Conservation (phyloP, 2,113 vertebrate species). For the Rhodinocichla rosea region DNA sequence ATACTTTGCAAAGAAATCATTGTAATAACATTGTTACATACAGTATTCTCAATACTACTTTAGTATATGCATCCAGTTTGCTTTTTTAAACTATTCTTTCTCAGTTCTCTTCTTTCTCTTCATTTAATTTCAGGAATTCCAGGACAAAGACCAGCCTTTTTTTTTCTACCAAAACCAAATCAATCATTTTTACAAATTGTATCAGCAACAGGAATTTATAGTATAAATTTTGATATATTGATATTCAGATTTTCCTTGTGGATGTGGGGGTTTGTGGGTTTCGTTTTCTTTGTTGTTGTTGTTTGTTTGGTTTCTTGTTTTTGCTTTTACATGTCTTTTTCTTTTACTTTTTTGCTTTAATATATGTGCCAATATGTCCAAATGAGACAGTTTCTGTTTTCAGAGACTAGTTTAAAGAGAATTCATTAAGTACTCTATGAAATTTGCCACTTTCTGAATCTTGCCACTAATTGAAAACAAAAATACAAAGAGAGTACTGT, state of each 20-base stretch:
- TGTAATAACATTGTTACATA: background rate
- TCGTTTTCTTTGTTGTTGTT: no score
- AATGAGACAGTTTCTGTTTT: background rate
- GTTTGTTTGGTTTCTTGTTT: background rate
- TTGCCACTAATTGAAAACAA: background rate
- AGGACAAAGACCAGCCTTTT: background rate
- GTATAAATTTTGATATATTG: background rate
- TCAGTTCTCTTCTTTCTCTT: background rate
- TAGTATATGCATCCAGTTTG: background rate
- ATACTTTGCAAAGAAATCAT: background rate
- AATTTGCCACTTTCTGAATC: background rate
- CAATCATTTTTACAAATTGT: background rate
- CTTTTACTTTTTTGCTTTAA: background rate
- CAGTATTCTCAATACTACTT: background rate
- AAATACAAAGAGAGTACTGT: background rate
- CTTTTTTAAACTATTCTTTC: background rate
- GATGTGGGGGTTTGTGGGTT: rapidly evolving
- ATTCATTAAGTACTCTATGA: background rate
- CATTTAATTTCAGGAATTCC: background rate
- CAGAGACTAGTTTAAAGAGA: background rate
- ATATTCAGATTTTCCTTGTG: background rate
- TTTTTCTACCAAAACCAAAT: background rate
- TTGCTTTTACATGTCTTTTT: background rate
- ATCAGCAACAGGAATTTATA: background rate
- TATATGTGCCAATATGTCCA: background rate